phyloP scores from a whole-genome alignment of 2,888 invertebrate genomes.

The Aricia artaxerxes region DNA sequence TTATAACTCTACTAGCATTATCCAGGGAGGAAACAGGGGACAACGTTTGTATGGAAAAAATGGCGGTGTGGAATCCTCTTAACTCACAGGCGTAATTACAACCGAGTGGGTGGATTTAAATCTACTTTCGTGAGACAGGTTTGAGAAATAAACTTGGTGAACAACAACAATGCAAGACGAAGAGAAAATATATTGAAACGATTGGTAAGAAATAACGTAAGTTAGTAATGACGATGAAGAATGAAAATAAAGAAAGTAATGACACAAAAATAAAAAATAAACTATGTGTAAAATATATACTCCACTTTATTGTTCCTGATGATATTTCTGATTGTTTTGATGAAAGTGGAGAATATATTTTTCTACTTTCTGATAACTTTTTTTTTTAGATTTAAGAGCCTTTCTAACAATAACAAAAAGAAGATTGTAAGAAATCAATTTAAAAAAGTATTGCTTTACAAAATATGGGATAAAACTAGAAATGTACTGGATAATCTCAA shows the following conservation, averaged over 20 bases:
- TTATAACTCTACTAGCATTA: too few species aligned
- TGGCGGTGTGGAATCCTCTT: too few species aligned
- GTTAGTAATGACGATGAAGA: background rate
- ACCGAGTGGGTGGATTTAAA: constrained; percentile 60
- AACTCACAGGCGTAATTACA: constrained; percentile 66
- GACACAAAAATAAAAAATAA: background rate
- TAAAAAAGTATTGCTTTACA: background rate
- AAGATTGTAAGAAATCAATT: background rate
- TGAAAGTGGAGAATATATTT: too few species aligned
- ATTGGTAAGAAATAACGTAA: background rate
- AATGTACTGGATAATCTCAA: constrained; percentile 48
- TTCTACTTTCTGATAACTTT: too few species aligned
- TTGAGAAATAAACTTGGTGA: constrained; percentile 30
- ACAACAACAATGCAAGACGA: background rate
- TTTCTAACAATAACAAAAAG: background rate
- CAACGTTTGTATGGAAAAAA: too few species aligned
- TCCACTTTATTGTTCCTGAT: too few species aligned
- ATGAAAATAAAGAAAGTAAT: background rate
- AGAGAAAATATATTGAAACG: background rate
- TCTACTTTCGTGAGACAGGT: constrained; percentile 39
- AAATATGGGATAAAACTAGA: background rate
- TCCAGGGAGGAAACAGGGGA: too few species aligned
- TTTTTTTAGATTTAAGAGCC: too few species aligned
- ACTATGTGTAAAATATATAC: too few species aligned
- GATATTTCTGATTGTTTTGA: too few species aligned